phyloP scores from a whole-genome alignment of 2,797 vertebrate genomes.

The Artibeus lituratus region DNA sequence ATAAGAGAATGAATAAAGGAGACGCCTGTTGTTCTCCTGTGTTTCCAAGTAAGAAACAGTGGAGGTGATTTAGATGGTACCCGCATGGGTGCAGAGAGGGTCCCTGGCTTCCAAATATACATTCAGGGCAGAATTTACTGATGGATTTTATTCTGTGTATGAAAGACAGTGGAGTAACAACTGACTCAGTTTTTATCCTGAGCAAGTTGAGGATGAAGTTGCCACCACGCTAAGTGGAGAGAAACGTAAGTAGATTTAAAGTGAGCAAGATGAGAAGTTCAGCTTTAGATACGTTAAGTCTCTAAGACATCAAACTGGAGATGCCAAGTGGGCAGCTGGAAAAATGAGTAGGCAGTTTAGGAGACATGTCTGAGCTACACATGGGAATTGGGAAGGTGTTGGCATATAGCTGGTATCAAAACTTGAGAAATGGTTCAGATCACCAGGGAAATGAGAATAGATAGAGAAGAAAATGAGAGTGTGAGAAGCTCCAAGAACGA shows the following conservation, averaged over 20 bases:
- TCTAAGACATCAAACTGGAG: neutral
- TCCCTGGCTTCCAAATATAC: neutral
- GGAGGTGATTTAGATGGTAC: neutral
- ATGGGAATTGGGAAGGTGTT: neutral
- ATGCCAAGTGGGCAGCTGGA: neutral
- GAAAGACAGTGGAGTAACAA: neutral
- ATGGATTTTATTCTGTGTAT: neutral
- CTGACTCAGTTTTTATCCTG: neutral
- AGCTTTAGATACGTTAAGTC: neutral
- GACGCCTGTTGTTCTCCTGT: neutral
- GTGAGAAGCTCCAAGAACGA: neutral
- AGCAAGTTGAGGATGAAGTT: neutral
- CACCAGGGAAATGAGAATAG: neutral
- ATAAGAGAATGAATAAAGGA: neutral
- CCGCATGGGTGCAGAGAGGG: neutral
- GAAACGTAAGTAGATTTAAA: neutral
- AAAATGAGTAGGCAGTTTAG: neutral
- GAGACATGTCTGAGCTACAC: neutral
- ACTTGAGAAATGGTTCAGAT: neutral
- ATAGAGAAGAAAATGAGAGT: neutral
- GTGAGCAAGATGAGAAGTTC: neutral
- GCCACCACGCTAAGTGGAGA: neutral
- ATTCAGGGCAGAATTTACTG: neutral
- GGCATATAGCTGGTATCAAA: neutral
- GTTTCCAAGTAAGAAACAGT: neutral